Base-by-base conservation (phyloP, 2,888 invertebrate genomes). In the Lasioglossum zephyrum region DNA sequence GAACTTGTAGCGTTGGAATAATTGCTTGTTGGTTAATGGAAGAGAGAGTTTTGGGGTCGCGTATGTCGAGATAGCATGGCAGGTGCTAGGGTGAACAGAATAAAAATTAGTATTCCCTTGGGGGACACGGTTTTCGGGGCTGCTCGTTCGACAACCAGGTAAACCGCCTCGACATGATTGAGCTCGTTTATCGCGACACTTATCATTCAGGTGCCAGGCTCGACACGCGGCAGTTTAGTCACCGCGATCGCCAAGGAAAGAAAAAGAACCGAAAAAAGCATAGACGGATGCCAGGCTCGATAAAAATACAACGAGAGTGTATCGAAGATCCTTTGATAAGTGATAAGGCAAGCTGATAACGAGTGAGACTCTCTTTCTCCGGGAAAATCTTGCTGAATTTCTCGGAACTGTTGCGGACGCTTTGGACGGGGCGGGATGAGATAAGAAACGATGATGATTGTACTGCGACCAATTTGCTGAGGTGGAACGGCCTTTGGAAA, bases 141-240 rank as follows among this genome's bases (percentile, higher is more conserved):
- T 82, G 73, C 81, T 80, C 9, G 57, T 31, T 6, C 83, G 47
- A 53, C 79, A 57, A 75, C 80, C 79, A 84, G 78, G 36, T 49
- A 75, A 53, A 76, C 75, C 47, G 41, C 36, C 39, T 31, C 60
- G 79, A 31, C 82, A 1, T 84, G 86, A 88, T 88, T 86, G 70
- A 36, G 47, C 31, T 9, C 69, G 77, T 81, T 88, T 88, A 88
- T 88, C 88, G 69, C 31, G 74, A 57, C 66, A 60, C 78, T 88
- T 89, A 89, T 89, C 88, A 36, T 82, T 86, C 88, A 81, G 87
- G 88, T 88, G 88, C 82, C 78, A 69, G 22, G 63, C 73, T 76
- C 73, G 88, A 85, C 87, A 88, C 57, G 73, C 41, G 57, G 49
- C 47, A 79, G 84, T 89, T 88, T 89, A 89, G 88, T 89, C 88